A percentile compares a stretch with the other conserved stretches of the same genome.
These are phyloP conservation scores for Illadopsis cleaveri DNA, from an alignment of 2,113 vertebrate species.

Conservation along the genomic window DNA sequence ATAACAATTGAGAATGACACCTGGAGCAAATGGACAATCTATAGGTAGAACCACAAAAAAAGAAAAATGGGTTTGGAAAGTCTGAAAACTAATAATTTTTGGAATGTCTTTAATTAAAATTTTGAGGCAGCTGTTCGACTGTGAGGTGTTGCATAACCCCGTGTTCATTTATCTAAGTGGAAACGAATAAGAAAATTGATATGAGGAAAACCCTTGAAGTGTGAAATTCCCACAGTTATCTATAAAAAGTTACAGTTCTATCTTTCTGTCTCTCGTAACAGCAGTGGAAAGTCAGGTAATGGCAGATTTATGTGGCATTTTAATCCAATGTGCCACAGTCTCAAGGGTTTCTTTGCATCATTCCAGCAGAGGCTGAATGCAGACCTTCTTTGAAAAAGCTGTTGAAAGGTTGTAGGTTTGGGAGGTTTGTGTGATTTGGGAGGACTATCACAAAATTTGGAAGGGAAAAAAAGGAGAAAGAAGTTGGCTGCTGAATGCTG, in stretches of 20 bases:
- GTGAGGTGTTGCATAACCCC: neutral
- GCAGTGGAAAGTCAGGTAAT: neutral
- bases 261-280: neutral
- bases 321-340: neutral
- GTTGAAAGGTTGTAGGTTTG: neutral
- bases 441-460: neutral
- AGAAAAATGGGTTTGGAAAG: neutral
- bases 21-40: neutral
- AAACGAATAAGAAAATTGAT: neutral
- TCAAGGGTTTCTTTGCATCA: neutral
- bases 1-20: neutral
- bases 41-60: neutral
- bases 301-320: neutral
- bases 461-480: neutral
- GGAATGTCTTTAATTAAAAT: neutral
- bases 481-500: neutral
- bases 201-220: neutral
- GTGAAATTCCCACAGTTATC: neutral
- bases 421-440: neutral
- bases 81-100: neutral
- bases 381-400: neutral
- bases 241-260: neutral
- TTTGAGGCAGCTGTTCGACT: neutral
- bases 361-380: neutral
- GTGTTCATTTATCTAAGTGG: neutral